A percentile compares a stretch with the other conserved stretches of the same genome.
Conservation (phyloP, 2,888 invertebrate genomes). For the Heteropelma amictum region DNA sequence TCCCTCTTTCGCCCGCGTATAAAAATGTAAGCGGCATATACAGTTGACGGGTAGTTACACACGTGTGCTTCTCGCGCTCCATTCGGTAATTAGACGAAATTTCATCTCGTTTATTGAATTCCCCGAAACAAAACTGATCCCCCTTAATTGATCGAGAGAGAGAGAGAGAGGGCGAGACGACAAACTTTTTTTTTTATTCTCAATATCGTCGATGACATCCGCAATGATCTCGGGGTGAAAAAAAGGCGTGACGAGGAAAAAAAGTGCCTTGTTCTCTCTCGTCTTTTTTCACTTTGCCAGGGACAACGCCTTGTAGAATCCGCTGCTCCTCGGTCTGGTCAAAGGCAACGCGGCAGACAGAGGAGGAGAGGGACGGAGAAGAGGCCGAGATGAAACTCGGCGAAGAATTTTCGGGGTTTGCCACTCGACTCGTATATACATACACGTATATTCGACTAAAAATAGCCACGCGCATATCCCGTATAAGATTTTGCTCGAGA, state of each 20-base stretch:
- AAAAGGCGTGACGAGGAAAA: no score
- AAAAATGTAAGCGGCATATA: no score
- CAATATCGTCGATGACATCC: no score
- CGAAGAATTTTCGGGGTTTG: conserved; percentile 43
- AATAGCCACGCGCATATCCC: conserved; percentile 44
- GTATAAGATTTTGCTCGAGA: conserved; percentile 22
- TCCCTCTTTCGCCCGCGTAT: background rate
- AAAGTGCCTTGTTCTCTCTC: no score
- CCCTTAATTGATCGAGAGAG: background rate
- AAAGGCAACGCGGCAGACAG: background rate
- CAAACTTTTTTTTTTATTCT: no score
- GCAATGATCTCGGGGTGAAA: no score
- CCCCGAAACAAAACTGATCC: conserved; percentile 39
- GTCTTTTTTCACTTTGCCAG: no score
- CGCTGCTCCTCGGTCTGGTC: background rate
- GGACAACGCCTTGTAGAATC: no score
- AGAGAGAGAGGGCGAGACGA: no score
- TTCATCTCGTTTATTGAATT: conserved; percentile 38
- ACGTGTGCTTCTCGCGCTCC: conserved; percentile 15
- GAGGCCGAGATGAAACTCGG: conserved; percentile 6
- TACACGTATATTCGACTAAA: conserved; percentile 46
- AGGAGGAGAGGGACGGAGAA: background rate
- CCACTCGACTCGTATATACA: no score
- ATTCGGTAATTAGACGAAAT: conserved; percentile 51
- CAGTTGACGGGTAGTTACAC: conserved; percentile 23